These are phyloP conservation scores for Blastomussa wellsi DNA, from an alignment of 92 coral and sea anemone genomes.

Conservation along the genomic window DNA sequence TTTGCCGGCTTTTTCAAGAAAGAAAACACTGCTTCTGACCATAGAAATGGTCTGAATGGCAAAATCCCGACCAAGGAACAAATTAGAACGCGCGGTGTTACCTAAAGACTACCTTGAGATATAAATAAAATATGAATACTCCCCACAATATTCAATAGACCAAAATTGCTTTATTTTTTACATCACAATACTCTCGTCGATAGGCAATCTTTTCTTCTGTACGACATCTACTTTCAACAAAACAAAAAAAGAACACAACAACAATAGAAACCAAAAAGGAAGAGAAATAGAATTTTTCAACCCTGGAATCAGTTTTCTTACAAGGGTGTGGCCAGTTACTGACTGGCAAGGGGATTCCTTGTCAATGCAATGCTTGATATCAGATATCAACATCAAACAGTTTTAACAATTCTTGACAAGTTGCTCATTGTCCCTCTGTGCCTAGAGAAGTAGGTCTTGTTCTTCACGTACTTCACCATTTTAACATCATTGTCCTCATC, in stretches of 20 bases:
- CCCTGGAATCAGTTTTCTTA: not conserved
- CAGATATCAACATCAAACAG: constrained; percentile 12
- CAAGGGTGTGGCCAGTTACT: not conserved
- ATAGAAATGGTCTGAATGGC: no score
- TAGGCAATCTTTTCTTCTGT: not conserved
- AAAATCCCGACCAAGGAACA: no score
- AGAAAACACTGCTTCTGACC: no score
- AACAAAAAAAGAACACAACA: constrained; percentile 9
- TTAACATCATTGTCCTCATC: no score
- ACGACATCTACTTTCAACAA: constrained; percentile 1
- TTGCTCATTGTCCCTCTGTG: not conserved
- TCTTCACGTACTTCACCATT: not conserved
- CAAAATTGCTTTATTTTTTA: constrained; percentile 5
- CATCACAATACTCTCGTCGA: constrained; percentile 31
- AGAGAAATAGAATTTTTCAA: not conserved
- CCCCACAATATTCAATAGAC: constrained; percentile 2
- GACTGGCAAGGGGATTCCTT: not conserved
- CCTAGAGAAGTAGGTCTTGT: not conserved
- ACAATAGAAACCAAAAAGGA: constrained; percentile 9
- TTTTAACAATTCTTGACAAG: not conserved
- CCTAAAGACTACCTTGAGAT: no score
- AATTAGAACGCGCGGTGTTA: no score
- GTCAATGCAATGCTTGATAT: constrained; percentile 7
- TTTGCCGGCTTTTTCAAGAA: no score
- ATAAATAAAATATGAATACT: not conserved